Evolutionary conservation across 2,888 invertebrate species (phyloP).

Genomic region (Synergus laeviventris): DNA sequence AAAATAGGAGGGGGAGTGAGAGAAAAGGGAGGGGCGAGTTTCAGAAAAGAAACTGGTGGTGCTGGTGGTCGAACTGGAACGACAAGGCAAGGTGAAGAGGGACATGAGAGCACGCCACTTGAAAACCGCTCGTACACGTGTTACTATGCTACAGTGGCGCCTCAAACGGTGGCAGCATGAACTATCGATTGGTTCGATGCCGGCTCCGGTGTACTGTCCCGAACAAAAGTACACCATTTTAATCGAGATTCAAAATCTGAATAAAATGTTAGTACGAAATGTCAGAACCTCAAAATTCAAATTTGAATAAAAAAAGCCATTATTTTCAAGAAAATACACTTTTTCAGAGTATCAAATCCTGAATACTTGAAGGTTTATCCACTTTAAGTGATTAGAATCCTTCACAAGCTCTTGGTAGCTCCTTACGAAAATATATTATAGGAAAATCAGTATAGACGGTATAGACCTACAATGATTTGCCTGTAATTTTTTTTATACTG

Average conservation of each 20-base stretch:
- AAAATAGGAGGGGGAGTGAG: slow-evolving; percentile 32
- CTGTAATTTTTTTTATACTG: no score
- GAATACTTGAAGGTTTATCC: background rate
- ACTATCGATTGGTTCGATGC: slow-evolving; percentile 53
- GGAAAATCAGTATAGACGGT: no score
- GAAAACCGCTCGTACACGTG: slow-evolving; percentile 64
- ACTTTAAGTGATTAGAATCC: background rate
- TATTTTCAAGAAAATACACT: background rate
- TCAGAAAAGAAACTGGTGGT: slow-evolving; percentile 64
- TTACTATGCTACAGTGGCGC: slow-evolving; percentile 74
- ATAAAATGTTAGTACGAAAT: background rate
- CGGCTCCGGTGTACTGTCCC: slow-evolving; percentile 42
- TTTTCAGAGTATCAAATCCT: background rate
- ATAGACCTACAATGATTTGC: no score
- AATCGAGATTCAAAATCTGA: slow-evolving; percentile 1
- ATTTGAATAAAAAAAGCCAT: background rate
- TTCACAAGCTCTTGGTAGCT: background rate
- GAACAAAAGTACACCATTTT: slow-evolving; percentile 11
- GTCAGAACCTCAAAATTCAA: background rate
- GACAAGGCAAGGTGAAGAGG: slow-evolving; percentile 76
- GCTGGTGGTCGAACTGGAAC: slow-evolving; percentile 62
- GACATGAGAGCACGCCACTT: slow-evolving; percentile 75
- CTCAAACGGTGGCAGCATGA: slow-evolving; percentile 49
- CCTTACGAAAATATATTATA: no score
- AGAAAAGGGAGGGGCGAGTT: slow-evolving; percentile 60